Percentiles rank a stretch among this genome's conserved stretches.
Evolutionary conservation across 1,140 invertebrate genomes (phyloP).

Genomic region (Drosophila lacertosa): DNA sequence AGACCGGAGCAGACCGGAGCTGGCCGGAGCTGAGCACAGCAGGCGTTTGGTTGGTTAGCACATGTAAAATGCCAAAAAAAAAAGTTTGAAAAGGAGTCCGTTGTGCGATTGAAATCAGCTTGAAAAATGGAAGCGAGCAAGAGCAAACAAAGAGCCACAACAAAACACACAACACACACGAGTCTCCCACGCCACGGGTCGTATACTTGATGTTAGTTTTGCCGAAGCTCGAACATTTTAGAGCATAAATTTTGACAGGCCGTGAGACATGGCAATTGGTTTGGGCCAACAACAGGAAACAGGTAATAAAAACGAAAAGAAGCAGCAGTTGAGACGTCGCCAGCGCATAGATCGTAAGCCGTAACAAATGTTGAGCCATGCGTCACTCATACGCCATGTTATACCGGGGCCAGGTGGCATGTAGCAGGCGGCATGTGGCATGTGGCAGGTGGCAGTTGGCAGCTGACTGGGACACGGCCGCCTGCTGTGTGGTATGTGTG

Average conservation of each 20-base stretch:
- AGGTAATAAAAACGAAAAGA: conserved; percentile 59
- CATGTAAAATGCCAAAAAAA: conserved; percentile 77
- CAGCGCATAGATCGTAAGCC: conserved; percentile 45
- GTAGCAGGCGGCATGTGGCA: conserved; percentile 1
- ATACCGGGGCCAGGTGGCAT: conserved; percentile 15
- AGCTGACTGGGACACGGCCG: not conserved
- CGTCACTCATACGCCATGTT: conserved; percentile 75
- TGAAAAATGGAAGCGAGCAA: conserved; percentile 60
- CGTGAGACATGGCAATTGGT: conserved; percentile 42
- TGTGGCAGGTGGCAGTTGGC: not conserved
- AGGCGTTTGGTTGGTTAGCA: conserved; percentile 58
- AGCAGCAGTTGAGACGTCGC: conserved; percentile 14
- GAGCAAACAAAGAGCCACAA: conserved; percentile 9
- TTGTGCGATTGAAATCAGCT: conserved; percentile 73
- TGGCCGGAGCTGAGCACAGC: conserved; percentile 31
- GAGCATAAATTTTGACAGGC: conserved; percentile 68
- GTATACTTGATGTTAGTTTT: conserved; percentile 60
- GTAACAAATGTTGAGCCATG: conserved; percentile 74
- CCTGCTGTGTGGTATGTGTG: conserved; percentile 44
- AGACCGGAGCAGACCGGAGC: conserved; percentile 19
- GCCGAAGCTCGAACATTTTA: conserved; percentile 49
- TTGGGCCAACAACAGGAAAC: conserved; percentile 55
- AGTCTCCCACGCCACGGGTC: conserved; percentile 7
- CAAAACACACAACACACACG: conserved; percentile 16
- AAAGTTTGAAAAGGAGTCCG: conserved; percentile 71